Evolutionary conservation across 2,113 vertebrate genomes (phyloP).

Genomic region (Psittacula cyanocephala): DNA sequence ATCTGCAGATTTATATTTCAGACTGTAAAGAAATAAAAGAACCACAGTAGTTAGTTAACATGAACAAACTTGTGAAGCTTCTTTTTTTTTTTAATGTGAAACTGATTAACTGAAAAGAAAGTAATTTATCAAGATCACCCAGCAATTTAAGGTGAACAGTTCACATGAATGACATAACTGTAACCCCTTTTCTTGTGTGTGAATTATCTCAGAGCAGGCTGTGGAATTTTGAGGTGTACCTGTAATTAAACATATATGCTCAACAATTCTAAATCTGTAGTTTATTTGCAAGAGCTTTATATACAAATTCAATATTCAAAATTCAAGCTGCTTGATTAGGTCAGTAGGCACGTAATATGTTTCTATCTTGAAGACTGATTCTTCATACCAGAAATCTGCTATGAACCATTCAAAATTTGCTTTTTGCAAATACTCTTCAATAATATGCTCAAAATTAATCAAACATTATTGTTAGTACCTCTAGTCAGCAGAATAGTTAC

Average conservation of each 20-base stretch:
- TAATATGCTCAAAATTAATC: background rate
- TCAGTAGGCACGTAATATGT: conserved; percentile 5
- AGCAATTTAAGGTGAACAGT: background rate
- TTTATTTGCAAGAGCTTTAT: conserved; percentile 53
- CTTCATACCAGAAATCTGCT: background rate
- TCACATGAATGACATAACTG: background rate
- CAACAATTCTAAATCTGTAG: conserved; percentile 13
- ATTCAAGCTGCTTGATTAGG: conserved; percentile 27
- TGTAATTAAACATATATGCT: conserved; percentile 29
- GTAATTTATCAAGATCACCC: background rate
- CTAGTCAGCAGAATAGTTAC: conserved; percentile 36
- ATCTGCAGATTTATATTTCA: conserved; percentile 11
- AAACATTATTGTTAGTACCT: background rate
- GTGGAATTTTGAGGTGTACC: background rate
- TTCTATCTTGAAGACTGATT: background rate
- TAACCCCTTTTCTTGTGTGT: background rate
- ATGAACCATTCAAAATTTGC: conserved; percentile 4
- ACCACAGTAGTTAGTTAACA: background rate
- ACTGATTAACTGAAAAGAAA: background rate
- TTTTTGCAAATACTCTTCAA: conserved; percentile 43
- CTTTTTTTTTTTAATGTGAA: background rate
- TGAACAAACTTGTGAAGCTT: background rate
- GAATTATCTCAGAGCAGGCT: background rate
- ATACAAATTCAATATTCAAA: conserved; percentile 51
- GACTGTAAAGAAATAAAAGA: background rate